Percentiles rank a stretch among this genome's conserved stretches.
Conservation (phyloP, 2,113 vertebrate genomes). For the Vidua chalybeata region DNA sequence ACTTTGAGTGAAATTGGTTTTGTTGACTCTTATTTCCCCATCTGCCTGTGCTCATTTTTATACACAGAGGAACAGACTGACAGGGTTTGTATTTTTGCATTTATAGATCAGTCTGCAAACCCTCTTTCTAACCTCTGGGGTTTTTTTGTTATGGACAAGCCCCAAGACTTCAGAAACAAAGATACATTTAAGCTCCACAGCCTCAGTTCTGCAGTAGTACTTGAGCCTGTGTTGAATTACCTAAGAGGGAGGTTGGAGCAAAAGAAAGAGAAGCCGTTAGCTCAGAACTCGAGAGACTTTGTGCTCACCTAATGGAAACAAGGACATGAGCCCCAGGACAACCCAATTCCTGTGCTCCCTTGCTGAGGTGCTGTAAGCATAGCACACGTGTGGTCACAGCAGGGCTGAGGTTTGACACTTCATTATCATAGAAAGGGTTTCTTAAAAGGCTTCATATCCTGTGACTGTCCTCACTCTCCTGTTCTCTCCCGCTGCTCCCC, state of each 20-base stretch:
- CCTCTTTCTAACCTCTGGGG: not conserved
- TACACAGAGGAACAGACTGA: not conserved
- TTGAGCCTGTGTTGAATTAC: not conserved
- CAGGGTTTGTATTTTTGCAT: not conserved
- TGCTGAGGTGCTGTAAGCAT: not conserved
- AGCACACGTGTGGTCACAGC: not conserved
- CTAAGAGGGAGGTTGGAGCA: not conserved
- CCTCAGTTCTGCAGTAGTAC: not conserved
- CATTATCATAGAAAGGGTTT: not conserved
- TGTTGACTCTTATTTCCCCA: not conserved
- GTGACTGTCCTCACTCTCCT: accelerated
- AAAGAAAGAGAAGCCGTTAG: not conserved
- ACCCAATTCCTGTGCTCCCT: not conserved
- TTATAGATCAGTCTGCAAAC: not conserved
- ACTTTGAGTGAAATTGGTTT: constrained; percentile 6
- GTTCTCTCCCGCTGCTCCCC: accelerated
- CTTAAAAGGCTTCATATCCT: not conserved
- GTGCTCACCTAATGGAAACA: not conserved
- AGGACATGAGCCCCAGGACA: not conserved
- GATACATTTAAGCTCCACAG: not conserved
- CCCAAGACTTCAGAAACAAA: not conserved
- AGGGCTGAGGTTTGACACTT: not conserved
- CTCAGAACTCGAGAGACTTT: not conserved
- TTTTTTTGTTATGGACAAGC: not conserved
- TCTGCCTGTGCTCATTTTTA: not conserved